A percentile compares a stretch with the other conserved stretches of the same genome.
Conservation (phyloP, 2,888 invertebrate genomes). For the Leistus spinibarbis region DNA sequence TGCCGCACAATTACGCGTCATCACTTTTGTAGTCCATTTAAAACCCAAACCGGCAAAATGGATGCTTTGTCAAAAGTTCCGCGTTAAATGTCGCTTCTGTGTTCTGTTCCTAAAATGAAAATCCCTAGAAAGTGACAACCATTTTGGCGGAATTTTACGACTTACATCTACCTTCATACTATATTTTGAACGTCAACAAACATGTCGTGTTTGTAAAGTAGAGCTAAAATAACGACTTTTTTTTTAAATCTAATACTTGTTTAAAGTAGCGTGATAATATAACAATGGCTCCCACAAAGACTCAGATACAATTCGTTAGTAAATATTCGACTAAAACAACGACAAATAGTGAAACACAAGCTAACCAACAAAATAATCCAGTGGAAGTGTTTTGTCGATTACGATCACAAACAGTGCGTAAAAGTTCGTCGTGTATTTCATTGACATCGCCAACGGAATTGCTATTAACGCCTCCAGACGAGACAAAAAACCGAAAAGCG, state of each 20-base stretch:
- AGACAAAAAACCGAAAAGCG: background rate
- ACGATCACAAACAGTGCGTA: background rate
- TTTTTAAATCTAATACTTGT: background rate
- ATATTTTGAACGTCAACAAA: background rate
- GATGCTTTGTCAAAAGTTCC: background rate
- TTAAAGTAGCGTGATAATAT: background rate
- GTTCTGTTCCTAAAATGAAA: background rate
- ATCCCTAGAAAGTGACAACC: background rate
- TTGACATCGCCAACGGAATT: background rate
- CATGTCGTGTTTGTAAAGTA: background rate
- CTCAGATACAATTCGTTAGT: background rate
- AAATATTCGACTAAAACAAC: background rate
- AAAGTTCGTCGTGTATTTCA: background rate
- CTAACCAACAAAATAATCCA: background rate
- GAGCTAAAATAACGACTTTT: background rate
- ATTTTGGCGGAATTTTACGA: background rate
- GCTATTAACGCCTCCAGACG: background rate
- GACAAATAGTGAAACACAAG: background rate
- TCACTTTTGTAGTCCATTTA: too few species aligned
- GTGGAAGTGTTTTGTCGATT: conserved; percentile 2
- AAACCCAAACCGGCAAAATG: too few species aligned
- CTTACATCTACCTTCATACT: background rate
- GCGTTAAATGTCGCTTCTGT: background rate
- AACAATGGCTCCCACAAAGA: background rate
- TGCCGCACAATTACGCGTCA: too few species aligned